Evolutionary conservation across 2,113 vertebrate genomes (phyloP), one percentile per base, ranked within the genome.

Genomic region (Pteruthius melanotis): DNA sequence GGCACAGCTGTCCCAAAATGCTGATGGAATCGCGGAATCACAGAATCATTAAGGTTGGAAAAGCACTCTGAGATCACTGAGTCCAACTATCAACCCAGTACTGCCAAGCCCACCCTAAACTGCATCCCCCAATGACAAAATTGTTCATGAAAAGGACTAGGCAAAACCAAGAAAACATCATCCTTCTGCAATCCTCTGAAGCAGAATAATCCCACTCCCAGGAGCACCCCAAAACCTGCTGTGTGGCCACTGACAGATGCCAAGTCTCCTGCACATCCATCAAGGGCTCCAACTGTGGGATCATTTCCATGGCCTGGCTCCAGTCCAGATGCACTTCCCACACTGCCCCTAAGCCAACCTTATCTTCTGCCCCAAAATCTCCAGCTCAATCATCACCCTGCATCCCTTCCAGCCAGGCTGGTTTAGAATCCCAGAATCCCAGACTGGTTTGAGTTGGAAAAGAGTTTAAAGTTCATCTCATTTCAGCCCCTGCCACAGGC

Each of bases 271-370:
- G 66, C 31, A 39, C 1, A 0, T 60, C 22, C 59, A 26, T 2
- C 5, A 1, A 11, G 13, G 27, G 45, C 31, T 92, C 2, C 0
- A 33, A 11, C 15, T 4, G 0, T 3, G 50, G 27, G 12, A 26
- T 13, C 3, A 5, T 4, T 44, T 56, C 64, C n/a, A 26, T 0
- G 4, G 37, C 7, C 31, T 13, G 11, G 47, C 31, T 49, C 49
- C 33, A 8, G 30, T 52, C 1, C 0, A 42, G 59, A 10, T 3
- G 15, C 8, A 31, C 45, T 33, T 56, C 15, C 47, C 5, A 5
- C 0, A 0, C 1, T 76, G 16, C 3, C 53, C 44, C 53, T 18
- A 20, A 76, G 15, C 16, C 18, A 52, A 37, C 7, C 15, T 39
- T 40, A 63, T 3, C 54, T 37, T 77, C 61, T 60, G 61, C 35